phyloP scores from a whole-genome alignment of 1,140 invertebrate genomes.

The Eumeta japonica region DNA sequence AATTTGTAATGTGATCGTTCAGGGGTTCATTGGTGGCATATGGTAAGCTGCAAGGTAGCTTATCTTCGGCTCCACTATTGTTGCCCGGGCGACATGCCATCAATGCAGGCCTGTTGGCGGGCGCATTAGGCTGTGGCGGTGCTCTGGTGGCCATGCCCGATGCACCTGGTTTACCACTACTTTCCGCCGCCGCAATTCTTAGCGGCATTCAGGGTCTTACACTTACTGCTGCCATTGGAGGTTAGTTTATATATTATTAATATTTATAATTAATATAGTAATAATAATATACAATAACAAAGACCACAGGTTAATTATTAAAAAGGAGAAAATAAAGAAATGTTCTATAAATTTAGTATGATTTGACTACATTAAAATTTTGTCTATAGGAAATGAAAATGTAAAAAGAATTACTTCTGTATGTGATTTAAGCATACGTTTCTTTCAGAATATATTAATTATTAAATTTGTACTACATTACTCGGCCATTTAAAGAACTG shows the following conservation, averaged over 20 bases:
- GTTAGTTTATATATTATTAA: too few species aligned
- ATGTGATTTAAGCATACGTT: too few species aligned
- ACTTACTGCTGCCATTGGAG: constrained; percentile 86
- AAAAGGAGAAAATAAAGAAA: too few species aligned
- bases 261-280: background rate
- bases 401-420: too few species aligned
- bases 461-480: too few species aligned
- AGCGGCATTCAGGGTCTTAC: constrained; percentile 79
- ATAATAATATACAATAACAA: too few species aligned
- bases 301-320: too few species aligned
- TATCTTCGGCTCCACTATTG: constrained; percentile 76
- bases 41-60: constrained; percentile 83
- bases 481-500: too few species aligned
- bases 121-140: constrained; percentile 71
- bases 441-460: too few species aligned
- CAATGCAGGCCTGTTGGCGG: constrained; percentile 68
- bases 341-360: too few species aligned
- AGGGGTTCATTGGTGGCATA: constrained; percentile 88
- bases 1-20: constrained; percentile 17
- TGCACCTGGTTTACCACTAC: constrained; percentile 62
- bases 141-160: constrained; percentile 68
- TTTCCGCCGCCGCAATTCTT: constrained; percentile 73
- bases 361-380: too few species aligned
- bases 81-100: constrained; percentile 81
- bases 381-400: too few species aligned